phyloP scores from a whole-genome alignment of 2,888 invertebrate species.

The Cyclophora punctaria region DNA sequence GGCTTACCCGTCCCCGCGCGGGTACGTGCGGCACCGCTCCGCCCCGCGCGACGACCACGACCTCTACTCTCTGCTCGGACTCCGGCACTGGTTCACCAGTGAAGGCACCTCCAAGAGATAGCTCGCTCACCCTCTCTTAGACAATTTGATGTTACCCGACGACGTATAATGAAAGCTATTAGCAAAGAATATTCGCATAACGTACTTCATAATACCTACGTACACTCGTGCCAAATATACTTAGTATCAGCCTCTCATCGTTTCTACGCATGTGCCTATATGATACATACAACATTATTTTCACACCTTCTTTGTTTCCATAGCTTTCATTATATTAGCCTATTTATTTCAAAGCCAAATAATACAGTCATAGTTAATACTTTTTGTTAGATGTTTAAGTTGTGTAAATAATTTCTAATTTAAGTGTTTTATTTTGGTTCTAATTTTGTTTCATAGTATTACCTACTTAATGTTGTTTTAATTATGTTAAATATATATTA shows the following conservation, averaged over 20 bases:
- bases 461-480: conserved; percentile 55
- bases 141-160: conserved; percentile 73
- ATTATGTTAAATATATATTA: conserved; percentile 34
- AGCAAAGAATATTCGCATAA: conserved; percentile 27
- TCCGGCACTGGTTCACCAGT: conserved; percentile 68
- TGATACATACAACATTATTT: too few relatives aligned
- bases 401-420: conserved; percentile 63
- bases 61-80: conserved; percentile 61
- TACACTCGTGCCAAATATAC: too few relatives aligned
- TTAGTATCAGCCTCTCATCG: too few relatives aligned
- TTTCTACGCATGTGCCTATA: too few relatives aligned
- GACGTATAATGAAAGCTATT: conserved; percentile 71
- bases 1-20: conserved; percentile 36
- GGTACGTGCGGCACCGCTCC: conserved; percentile 30
- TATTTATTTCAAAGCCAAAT: conserved; percentile 75
- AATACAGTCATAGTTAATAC: conserved; percentile 72
- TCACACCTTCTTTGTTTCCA: conserved; percentile 27
- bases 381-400: conserved; percentile 65
- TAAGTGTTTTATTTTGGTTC: conserved; percentile 65
- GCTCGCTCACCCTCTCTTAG: conserved; percentile 41
- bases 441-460: conserved; percentile 64
- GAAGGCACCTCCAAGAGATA: conserved; percentile 69
- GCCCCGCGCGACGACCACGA: conserved; percentile 53
- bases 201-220: neutral
- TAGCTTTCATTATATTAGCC: conserved; percentile 71